These are phyloP conservation scores for Drosophila watanabei DNA, from an alignment of 1,140 invertebrate genomes.

Conservation along the genomic window DNA sequence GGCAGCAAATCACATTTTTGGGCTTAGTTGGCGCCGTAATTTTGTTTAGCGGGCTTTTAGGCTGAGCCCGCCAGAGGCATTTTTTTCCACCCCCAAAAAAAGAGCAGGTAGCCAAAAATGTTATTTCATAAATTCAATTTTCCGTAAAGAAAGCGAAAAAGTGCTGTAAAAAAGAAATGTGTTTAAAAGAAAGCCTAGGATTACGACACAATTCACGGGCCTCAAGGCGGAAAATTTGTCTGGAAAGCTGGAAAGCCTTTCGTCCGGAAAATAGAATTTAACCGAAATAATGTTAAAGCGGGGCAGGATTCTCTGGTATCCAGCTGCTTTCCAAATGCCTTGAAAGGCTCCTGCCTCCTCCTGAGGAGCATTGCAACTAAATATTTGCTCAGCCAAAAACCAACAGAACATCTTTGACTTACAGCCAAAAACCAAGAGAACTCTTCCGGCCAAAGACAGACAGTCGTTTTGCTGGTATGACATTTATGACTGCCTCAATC, in stretches of 20 bases:
- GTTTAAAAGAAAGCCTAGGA: conserved; percentile 9
- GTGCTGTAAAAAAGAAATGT: conserved; percentile 27
- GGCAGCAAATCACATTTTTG: conserved; percentile 68
- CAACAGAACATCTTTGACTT: conserved; percentile 23
- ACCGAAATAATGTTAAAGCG: neutral
- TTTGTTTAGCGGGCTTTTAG: conserved; percentile 67
- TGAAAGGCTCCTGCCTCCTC: neutral
- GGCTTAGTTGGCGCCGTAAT: conserved; percentile 68
- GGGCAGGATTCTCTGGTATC: conserved; percentile 2
- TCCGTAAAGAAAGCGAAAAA: conserved; percentile 14
- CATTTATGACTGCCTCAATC: conserved; percentile 3
- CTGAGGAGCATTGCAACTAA: conserved; percentile 13
- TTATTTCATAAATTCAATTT: conserved; percentile 71
- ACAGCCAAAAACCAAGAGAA: conserved; percentile 4
- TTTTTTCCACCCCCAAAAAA: neutral
- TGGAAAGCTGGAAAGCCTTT: conserved; percentile 9
- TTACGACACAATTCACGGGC: conserved; percentile 9
- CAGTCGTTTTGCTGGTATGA: conserved; percentile 16
- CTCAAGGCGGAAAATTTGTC: neutral
- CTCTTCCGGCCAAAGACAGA: conserved; percentile 9
- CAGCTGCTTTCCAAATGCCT: conserved; percentile 25
- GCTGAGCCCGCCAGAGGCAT: conserved; percentile 34
- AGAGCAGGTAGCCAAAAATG: conserved; percentile 42
- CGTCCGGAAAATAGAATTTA: conserved; percentile 15
- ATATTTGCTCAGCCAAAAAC: conserved; percentile 34